These are phyloP conservation scores for Euwallacea fornicatus DNA, from an alignment of 1,140 invertebrate species.

Conservation along the genomic window DNA sequence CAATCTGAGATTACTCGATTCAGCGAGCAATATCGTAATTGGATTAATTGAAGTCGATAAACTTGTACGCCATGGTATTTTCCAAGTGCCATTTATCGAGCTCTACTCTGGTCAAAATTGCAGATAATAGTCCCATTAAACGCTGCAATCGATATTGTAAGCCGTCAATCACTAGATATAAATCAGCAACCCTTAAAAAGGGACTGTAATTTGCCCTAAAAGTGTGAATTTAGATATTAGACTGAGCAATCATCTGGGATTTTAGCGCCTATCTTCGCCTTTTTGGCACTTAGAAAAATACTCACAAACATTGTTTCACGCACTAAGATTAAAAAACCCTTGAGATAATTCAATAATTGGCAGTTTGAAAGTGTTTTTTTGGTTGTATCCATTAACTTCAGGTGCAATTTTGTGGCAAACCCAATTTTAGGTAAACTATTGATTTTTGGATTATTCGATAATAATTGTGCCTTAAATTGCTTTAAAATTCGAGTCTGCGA, in stretches of 20 bases:
- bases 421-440: slow-evolving; percentile 18
- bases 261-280: background rate
- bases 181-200: slow-evolving; percentile 1
- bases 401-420: background rate
- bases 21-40: background rate
- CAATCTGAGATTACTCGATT: background rate
- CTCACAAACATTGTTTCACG: slow-evolving; percentile 12
- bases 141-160: too few relatives aligned
- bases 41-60: background rate
- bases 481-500: slow-evolving; percentile 3
- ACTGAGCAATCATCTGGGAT: background rate
- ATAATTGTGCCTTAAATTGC: slow-evolving; percentile 16
- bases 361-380: slow-evolving; percentile 17
- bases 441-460: slow-evolving; percentile 22
- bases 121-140: too few relatives aligned
- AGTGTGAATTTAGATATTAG: slow-evolving; percentile 6
- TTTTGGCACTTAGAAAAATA: slow-evolving; percentile 17
- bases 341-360: slow-evolving; percentile 14
- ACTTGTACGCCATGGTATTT: background rate
- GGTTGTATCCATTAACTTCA: background rate
- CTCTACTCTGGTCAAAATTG: too few relatives aligned
- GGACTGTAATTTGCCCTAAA: background rate
- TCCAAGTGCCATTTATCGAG: too few relatives aligned
- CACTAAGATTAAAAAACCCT: slow-evolving; percentile 10
- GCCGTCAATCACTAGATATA: background rate